Evolutionary conservation across 2,888 invertebrate genomes (phyloP).

Genomic region (Aplocera efformata): DNA sequence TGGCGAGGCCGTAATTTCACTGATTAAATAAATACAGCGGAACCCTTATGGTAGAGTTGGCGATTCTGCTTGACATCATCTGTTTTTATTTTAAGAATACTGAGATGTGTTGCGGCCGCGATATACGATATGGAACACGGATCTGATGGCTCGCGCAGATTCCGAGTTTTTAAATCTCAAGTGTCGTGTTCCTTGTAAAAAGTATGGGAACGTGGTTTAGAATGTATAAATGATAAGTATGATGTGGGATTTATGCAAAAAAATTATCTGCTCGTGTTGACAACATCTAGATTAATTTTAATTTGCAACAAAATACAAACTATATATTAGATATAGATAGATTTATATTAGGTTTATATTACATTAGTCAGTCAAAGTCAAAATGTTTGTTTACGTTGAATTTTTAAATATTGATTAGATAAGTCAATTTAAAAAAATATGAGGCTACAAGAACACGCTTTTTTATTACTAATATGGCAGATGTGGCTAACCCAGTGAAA

Average conservation of each 20-base stretch:
- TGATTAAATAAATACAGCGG: constrained; percentile 1
- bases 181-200: constrained; percentile 49
- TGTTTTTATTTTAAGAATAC: constrained; percentile 51
- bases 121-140: constrained; percentile 57
- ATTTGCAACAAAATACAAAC: too few species aligned
- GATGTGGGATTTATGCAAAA: constrained; percentile 1
- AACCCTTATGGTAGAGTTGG: neutral
- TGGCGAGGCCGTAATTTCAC: neutral
- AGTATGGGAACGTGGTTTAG: constrained; percentile 22
- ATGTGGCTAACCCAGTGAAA: too few species aligned
- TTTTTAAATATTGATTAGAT: too few species aligned
- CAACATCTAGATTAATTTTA: too few species aligned
- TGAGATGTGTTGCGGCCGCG: constrained; percentile 55
- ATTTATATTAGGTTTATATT: too few species aligned
- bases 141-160: constrained; percentile 50
- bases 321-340: too few species aligned
- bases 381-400: too few species aligned
- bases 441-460: too few species aligned
- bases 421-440: too few species aligned
- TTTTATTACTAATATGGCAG: too few species aligned
- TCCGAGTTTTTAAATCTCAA: constrained; percentile 40
- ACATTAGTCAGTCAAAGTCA: too few species aligned
- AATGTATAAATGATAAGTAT: constrained; percentile 6
- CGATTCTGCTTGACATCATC: constrained; percentile 5
- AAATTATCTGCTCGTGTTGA: neutral